Conservation (phyloP, 2,113 vertebrate genomes). For the Aegotheles bennettii region DNA sequence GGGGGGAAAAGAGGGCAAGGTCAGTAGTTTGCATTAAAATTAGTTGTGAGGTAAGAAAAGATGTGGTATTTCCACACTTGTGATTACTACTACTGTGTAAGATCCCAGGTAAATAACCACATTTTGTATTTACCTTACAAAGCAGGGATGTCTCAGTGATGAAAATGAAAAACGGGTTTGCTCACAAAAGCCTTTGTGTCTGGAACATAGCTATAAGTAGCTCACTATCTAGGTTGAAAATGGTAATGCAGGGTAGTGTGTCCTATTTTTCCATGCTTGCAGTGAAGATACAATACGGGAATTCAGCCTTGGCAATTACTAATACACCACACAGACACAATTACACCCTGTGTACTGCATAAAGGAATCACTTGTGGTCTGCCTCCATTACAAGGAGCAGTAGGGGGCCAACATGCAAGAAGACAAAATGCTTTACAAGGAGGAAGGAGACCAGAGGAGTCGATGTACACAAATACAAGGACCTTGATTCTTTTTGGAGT, state of each 20-base stretch:
- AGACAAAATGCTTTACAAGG: constrained; percentile 73
- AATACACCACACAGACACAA: constrained; percentile 90
- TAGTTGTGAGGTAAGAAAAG: not conserved
- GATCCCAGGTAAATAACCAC: constrained; percentile 38
- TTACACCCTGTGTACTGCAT: constrained; percentile 89
- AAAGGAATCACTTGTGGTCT: constrained; percentile 90
- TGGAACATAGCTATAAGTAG: constrained; percentile 63
- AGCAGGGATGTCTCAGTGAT: constrained; percentile 43
- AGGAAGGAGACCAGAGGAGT: constrained; percentile 74
- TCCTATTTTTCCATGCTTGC: constrained; percentile 79
- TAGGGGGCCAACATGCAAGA: constrained; percentile 65
- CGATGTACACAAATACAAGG: constrained; percentile 73
- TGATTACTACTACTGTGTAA: not conserved
- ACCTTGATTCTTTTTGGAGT: constrained; percentile 77
- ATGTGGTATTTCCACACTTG: not conserved
- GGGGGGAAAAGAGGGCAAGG: not conserved
- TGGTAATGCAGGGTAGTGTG: constrained; percentile 66
- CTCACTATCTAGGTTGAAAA: constrained; percentile 76
- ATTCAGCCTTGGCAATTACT: constrained; percentile 92
- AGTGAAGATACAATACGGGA: constrained; percentile 89
- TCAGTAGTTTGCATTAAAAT: not conserved
- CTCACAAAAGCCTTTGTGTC: constrained; percentile 68
- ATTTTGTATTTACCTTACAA: constrained; percentile 27
- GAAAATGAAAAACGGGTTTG: constrained; percentile 64
- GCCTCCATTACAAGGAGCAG: constrained; percentile 76